Evolutionary conservation across 2,797 vertebrate genomes (phyloP).

Genomic region (Tinamus major): DNA sequence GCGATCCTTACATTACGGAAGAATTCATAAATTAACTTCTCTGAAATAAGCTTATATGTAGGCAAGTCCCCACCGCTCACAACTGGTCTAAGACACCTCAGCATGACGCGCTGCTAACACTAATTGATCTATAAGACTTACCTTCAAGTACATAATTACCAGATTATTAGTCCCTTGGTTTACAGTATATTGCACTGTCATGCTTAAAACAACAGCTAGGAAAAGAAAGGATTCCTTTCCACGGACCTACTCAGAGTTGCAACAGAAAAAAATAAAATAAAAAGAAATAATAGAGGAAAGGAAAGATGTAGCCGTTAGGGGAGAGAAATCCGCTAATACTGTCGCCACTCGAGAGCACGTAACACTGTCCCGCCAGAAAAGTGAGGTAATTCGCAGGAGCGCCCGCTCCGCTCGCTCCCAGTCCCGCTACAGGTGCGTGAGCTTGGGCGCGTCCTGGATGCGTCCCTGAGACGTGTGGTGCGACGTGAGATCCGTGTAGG

Average conservation of each 20-base stretch:
- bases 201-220: constrained; percentile 75
- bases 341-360: constrained; percentile 75
- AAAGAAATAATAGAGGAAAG: neutral
- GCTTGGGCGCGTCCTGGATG: constrained; percentile 99
- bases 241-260: constrained; percentile 82
- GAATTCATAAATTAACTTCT: constrained; percentile 92
- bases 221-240: constrained; percentile 73
- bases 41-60: constrained; percentile 76
- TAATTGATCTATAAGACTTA: constrained; percentile 92
- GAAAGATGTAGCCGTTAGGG: constrained; percentile 83
- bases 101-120: constrained; percentile 80
- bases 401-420: constrained; percentile 67
- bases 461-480: constrained; percentile 99
- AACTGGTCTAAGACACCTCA: constrained; percentile 64
- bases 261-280: constrained; percentile 53
- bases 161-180: constrained; percentile 75
- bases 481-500: constrained; percentile 99
- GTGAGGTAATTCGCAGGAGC: constrained; percentile 96
- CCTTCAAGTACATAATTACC: constrained; percentile 92
- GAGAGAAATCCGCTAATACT: constrained; percentile 83
- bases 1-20: constrained; percentile 83
- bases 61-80: constrained; percentile 74
- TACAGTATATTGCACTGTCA: constrained; percentile 80
- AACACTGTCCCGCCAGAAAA: constrained; percentile 83
- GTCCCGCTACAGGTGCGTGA: constrained; percentile 96